Conservation (phyloP, 2,888 invertebrate species). For the Agrenia bidenticulata region DNA sequence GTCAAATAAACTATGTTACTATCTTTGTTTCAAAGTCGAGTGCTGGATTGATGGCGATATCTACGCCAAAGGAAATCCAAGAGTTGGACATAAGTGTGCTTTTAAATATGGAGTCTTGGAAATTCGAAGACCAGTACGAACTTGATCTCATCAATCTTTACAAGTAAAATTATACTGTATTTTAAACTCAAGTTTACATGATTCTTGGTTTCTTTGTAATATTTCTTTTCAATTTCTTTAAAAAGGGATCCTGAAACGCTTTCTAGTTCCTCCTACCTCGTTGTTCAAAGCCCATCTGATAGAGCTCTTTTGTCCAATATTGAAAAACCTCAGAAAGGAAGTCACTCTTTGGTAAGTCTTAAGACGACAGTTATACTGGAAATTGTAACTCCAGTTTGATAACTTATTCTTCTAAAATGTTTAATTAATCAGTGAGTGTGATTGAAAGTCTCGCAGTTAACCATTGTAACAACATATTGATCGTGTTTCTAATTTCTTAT, state of each 20-base stretch:
- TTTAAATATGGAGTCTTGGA: slow-evolving; percentile 85
- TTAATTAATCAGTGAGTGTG: no score
- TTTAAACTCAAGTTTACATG: slow-evolving; percentile 3
- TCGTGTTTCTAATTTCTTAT: slow-evolving; percentile 26
- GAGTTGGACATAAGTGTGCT: slow-evolving; percentile 95
- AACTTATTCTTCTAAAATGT: no score
- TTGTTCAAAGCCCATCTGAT: slow-evolving; percentile 75
- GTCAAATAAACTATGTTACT: neutral
- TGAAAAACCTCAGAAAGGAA: slow-evolving; percentile 54
- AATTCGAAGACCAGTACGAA: slow-evolving; percentile 91
- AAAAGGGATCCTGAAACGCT: slow-evolving; percentile 69
- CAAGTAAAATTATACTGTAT: slow-evolving; percentile 57
- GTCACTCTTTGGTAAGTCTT: slow-evolving; percentile 70
- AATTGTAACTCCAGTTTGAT: no score
- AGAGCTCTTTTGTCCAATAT: slow-evolving; percentile 60
- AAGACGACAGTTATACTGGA: neutral
- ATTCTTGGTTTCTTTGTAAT: slow-evolving; percentile 14
- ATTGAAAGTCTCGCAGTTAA: no score
- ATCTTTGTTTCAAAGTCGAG: slow-evolving; percentile 69
- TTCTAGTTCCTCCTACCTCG: slow-evolving; percentile 80
- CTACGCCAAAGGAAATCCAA: slow-evolving; percentile 94
- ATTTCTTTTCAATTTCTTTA: neutral
- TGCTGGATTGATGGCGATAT: slow-evolving; percentile 80
- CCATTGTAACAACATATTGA: neutral
- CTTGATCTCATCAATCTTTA: slow-evolving; percentile 85